Evolutionary conservation across 30 jellyfish, hydroid and myxozoan genomes (phyloP), one percentile per base, ranked within the genome.

Genomic region (Hydractinia symbiolongicarpus): DNA sequence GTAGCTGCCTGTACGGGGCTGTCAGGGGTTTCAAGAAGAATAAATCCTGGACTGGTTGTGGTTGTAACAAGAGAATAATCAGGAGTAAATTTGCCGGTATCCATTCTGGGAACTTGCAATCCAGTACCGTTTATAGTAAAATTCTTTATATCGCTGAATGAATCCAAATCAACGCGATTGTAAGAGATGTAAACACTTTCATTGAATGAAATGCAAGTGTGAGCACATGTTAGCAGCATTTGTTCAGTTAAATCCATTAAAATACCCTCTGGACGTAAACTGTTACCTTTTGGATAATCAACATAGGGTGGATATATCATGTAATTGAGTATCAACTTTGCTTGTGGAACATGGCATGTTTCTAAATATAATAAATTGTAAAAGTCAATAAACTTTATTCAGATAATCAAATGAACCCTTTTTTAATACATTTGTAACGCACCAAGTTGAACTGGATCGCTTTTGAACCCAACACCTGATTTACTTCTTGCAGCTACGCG

Each of bases 291-390:
- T n/a, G 74, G 74, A 64, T 64, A 64, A 64, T 64, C 74, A 64
- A 64, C 40, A 64, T 64, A 64, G 4, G 74, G 74, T 64, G 74
- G 74, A 51, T 64, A 64, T 7, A 64, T 51, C 7, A 13, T 51
- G 16, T 64, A 64, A 13, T 64, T 64, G 8, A 64, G 19, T 44
- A 64, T 4, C 74, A 64, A 51, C 19, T 64, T 4, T 6, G 74
- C 52, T n/a, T 64, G 74, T 64, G 74, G 74, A n/a, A 64, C 74
- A 13, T 64, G 74, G 4, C 74, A 64, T n/a, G 74, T 64, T 64
- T 64, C 74, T 64, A 64, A 64, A 64, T 4, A 64, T 30, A 30
- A 30, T 30, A 0, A 30, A 30, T 30, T 2, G 2, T 30, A 30
- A 30, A 30, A 30, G 44, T 30, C 44, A 30, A 30, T 30, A 30